A percentile compares a stretch with the other conserved stretches of the same genome.
Conservation (phyloP, 2,113 vertebrate species). For the Hydrochoerus hydrochaeris region DNA sequence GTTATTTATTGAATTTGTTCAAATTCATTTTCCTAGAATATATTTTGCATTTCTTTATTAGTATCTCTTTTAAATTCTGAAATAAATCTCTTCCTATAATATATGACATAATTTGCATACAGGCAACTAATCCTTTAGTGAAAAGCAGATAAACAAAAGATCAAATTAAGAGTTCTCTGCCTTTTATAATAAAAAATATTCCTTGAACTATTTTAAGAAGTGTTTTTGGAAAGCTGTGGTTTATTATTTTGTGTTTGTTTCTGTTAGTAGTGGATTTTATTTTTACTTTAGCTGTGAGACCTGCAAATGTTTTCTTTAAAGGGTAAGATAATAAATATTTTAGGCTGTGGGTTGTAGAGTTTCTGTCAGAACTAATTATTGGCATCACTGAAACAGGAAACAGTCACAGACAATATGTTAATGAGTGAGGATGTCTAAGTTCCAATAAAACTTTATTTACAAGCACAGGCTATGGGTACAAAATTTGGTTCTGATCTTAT, state of each 20-base stretch:
- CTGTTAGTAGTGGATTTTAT: neutral
- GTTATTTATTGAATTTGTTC: neutral
- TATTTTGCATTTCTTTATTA: neutral
- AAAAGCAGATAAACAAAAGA: neutral
- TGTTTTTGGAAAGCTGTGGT: neutral
- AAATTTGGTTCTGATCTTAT: neutral
- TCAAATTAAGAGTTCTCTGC: neutral
- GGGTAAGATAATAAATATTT: neutral
- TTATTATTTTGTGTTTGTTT: neutral
- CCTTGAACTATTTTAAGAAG: neutral
- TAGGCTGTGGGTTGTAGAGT: neutral
- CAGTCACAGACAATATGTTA: neutral
- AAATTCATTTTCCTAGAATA: neutral
- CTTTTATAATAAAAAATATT: neutral
- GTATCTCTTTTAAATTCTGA: neutral
- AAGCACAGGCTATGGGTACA: neutral
- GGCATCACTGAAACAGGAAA: neutral
- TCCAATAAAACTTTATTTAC: constrained; percentile 39
- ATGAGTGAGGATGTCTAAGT: neutral
- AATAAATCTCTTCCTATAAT: neutral
- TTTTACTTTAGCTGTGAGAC: neutral
- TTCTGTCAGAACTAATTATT: neutral
- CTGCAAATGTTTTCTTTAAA: neutral
- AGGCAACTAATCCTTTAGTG: neutral
- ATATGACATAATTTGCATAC: neutral